Conservation (phyloP, 1,140 invertebrate species). For the Nymphalis io region DNA sequence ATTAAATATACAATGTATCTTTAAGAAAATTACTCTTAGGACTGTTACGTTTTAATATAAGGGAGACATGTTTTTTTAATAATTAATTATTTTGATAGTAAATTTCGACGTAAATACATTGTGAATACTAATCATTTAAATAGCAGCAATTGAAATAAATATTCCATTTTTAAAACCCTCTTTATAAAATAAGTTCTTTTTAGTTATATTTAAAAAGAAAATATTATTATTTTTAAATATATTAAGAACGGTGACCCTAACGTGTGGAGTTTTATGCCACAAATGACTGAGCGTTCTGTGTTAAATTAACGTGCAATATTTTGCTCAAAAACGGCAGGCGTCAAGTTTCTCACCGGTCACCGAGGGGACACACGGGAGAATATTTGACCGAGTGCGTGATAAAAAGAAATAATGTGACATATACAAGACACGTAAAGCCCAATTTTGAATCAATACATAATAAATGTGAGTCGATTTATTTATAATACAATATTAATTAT, state of each 20-base stretch:
- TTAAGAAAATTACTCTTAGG: no score
- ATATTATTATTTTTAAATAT: not conserved
- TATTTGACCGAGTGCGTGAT: constrained; percentile 5
- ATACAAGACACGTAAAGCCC: not conserved
- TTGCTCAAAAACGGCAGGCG: constrained; percentile 75
- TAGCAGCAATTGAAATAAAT: no score
- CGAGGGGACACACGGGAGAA: constrained; percentile 44
- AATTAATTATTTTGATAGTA: no score
- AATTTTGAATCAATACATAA: no score
- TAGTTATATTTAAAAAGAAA: not conserved
- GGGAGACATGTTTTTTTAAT: no score
- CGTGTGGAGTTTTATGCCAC: constrained; percentile 50
- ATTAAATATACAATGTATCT: not conserved
- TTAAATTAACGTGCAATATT: constrained; percentile 79
- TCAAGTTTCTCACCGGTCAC: constrained; percentile 58
- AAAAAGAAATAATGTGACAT: not conserved
- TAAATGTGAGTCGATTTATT: no score
- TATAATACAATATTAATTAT: no score
- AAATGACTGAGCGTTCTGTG: constrained; percentile 66
- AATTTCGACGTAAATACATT: no score
- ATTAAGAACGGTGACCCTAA: constrained; percentile 29
- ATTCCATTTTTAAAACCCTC: not conserved
- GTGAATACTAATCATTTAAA: no score
- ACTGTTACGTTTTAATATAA: no score
- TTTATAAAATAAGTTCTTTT: no score